Evolutionary conservation across 2,113 vertebrate species (phyloP), one percentile per base, ranked within the genome.

Genomic region (Plecturocebus donacophilus): DNA sequence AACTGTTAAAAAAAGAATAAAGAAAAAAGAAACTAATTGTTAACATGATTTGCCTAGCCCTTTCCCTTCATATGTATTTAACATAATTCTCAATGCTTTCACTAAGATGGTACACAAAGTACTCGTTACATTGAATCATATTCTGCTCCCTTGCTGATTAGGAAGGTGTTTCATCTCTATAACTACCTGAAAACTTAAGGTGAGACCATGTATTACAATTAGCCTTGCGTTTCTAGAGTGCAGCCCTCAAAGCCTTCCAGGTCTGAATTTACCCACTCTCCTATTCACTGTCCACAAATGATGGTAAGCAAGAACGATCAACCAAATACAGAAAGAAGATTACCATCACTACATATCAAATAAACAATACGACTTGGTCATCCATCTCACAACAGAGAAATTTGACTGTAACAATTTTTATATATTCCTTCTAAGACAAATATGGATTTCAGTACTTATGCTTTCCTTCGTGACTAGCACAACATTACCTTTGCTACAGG

Each of bases 1-100:
- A 92, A 42, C 61, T 32, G 12, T 64, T 64, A 52, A 52, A 52
- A 49, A 49, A 49, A 14, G 49, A 49, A 52, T 52, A 52, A 52
- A 52, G 52, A 52, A 52, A 52, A 52, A 73, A 52, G 75, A 80
- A 92, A 58, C 47, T 47, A 47, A 10, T 14, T 42, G 19, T 88
- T 84, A 38, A 20, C 10, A 85, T 66, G 45, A 64, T 54, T 89
- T 90, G 20, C 76, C 68, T 83, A 87, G 52, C 13, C 42, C 49
- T 95, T 96, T n/a, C 6, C 14, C 21, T 96, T 87, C 70, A 64
- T 30, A 76, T 42, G 89, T n/a, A 68, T 73, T 87, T 92, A 56
- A 10, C 45, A 73, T 79, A 97, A 87, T 96, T 91, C 35, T 89
- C 94, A 58, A 17, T 54, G 49, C 49, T 82, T 89, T 83, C 66